Evolutionary conservation across 2,888 invertebrate species (phyloP), one percentile per base, ranked within the genome.

Genomic region (Drosophila neotestacea): DNA sequence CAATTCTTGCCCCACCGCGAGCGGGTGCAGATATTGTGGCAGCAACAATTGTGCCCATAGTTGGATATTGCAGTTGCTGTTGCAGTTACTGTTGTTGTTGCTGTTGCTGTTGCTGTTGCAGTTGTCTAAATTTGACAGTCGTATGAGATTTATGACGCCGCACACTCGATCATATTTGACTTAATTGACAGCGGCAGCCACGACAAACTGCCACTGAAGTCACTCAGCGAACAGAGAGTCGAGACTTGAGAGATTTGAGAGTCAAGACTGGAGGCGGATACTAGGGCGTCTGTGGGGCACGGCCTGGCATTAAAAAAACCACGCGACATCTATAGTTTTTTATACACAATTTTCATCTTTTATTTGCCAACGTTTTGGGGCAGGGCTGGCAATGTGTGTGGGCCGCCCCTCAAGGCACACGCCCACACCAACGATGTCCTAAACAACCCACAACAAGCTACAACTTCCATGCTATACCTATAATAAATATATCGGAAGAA

Each of bases 131-230:
- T 78, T 77, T 78, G 78, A 78, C 78, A 78, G 78, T 80, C 73
- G 78, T 80, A 76, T 82, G 83, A 85, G 86, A 88, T 82, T 85
- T 85, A 88, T 84, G 84, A 79, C 80, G 84, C 82, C 78, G 79
- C 78, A 75, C 88, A 82, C 83, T 88, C 85, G 88, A 88, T 83
- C 83, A 85, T 83, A 83, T 88, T 83, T 83, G 86, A 88, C 88
- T 83, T 88, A 83, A 64, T 64, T 64, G 64, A 64, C 64, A 64
- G 64, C 48, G 72, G 73, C 88, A 83, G 88, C 85, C 83, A 85
- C 83, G 88, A 85, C 88, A 88, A 85, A 85, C 79, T 88, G 88
- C 82, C 88, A 83, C 70, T 68, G 81, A 65, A 66, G 65, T 60
- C 76, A 75, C 47, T 64, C 51, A 61, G 41, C 52, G 51, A 27